Evolutionary conservation across 2,888 invertebrate species (phyloP), one percentile per base, ranked within the genome.

Genomic region (Hyles lineata): DNA sequence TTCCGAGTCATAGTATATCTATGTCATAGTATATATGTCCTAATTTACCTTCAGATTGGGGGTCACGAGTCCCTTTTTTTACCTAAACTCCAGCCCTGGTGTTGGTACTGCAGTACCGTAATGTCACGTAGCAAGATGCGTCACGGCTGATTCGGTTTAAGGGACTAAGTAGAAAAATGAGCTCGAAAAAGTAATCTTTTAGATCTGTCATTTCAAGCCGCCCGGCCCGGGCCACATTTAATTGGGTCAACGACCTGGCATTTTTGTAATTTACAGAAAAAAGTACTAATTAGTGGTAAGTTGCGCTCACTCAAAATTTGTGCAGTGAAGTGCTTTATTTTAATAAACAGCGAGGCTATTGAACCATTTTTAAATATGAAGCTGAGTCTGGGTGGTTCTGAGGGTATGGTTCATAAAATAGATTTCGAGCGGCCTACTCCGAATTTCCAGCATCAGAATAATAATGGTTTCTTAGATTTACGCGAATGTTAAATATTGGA

Each of bases 41-140:
- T 35, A 9, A 8, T 35, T 2, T 32, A 32, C 5, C 0, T 32
- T 0, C 5, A 32, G 6, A 9, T 35, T 43, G 15, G 43, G 15
- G 43, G 43, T 43, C 43, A 43, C 15, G 15, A 43, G 2, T 43
- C 43, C 15, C 43, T 15, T 11, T 43, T 15, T 43, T 15, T 15
- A 43, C 11, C 43, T 15, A 11, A 43, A 43, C 43, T 55, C 55
- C 70, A 55, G 0, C 23, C 50, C 73, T 73, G 62, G 82, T 85
- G 83, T 85, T 75, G 70, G 76, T 76, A 82, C 83, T 83, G 76
- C 81, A 78, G 80, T 85, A 86, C 85, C 89, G 87, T 87, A 86
- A 86, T 85, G 86, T 83, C 82, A 89, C 86, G 88, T 83, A 80
- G 77, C 74, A 75, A 72, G 76, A 75, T 81, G 74, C 78, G 82